These are phyloP conservation scores for Trigoniulus corallinus DNA, from an alignment of 1,140 invertebrate genomes.

Conservation along the genomic window DNA sequence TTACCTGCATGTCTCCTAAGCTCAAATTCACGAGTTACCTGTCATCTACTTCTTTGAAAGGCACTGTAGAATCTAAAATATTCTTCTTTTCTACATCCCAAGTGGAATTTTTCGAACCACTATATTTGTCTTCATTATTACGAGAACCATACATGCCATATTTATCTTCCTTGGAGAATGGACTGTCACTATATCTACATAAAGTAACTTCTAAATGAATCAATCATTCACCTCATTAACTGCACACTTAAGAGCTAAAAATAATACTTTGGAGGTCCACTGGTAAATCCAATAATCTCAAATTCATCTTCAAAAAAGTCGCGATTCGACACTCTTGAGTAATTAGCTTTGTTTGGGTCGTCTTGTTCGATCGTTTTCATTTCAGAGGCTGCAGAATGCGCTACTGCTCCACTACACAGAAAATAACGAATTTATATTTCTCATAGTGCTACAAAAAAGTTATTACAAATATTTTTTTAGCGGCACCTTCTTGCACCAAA, in stretches of 20 bases:
- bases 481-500: slow-evolving; percentile 42
- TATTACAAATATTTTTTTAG: slow-evolving; percentile 4
- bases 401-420: slow-evolving; percentile 8
- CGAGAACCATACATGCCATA: background rate
- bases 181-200: slow-evolving; percentile 1
- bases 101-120: no score
- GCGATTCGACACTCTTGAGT: slow-evolving; percentile 14
- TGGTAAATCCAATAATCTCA: slow-evolving; percentile 30
- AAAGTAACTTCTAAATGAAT: background rate
- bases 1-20: no score
- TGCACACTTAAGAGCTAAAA: background rate
- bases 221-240: background rate
- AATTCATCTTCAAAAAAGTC: slow-evolving; percentile 31
- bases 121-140: background rate
- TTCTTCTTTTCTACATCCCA: background rate
- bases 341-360: slow-evolving; percentile 25
- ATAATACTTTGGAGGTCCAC: slow-evolving; percentile 23
- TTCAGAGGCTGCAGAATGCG: slow-evolving; percentile 81
- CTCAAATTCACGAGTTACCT: background rate
- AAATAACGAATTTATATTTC: background rate
- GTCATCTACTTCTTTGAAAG: slow-evolving; percentile 5
- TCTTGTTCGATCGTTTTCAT: slow-evolving; percentile 88
- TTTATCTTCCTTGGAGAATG: slow-evolving; percentile 3
- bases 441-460: background rate
- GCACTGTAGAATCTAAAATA: background rate